These are phyloP conservation scores for Cinclus cinclus DNA, from an alignment of 2,113 vertebrate species.

Conservation along the genomic window DNA sequence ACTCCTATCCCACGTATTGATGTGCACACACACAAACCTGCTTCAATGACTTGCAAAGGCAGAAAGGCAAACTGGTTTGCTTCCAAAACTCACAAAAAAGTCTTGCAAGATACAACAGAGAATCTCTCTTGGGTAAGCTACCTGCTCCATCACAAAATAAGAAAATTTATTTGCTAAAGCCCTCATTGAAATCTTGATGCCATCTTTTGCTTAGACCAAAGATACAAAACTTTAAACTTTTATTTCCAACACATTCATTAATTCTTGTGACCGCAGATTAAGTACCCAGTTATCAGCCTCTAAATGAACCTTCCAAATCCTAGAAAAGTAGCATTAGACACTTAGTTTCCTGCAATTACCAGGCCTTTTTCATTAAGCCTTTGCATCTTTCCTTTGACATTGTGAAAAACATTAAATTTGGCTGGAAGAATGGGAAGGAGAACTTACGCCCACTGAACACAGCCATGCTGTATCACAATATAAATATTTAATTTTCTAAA, in stretches of 20 bases:
- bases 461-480: neutral
- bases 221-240: neutral
- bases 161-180: neutral
- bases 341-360: neutral
- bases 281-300: neutral
- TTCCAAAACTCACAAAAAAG: neutral
- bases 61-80: neutral
- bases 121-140: neutral
- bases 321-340: neutral
- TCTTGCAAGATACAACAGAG: neutral
- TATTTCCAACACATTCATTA: neutral
- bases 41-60: neutral
- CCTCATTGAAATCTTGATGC: neutral
- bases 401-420: neutral
- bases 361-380: neutral
- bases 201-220: neutral
- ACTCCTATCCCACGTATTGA: rapidly evolving
- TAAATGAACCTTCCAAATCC: neutral
- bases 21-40: neutral
- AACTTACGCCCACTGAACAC: neutral
- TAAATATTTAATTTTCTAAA: neutral
- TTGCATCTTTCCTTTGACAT: neutral
- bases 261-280: neutral
- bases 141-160: neutral
- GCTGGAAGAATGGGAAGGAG: neutral